Evolutionary conservation across 2,113 vertebrate species (phyloP).

Genomic region (Ictalurus furcatus): DNA sequence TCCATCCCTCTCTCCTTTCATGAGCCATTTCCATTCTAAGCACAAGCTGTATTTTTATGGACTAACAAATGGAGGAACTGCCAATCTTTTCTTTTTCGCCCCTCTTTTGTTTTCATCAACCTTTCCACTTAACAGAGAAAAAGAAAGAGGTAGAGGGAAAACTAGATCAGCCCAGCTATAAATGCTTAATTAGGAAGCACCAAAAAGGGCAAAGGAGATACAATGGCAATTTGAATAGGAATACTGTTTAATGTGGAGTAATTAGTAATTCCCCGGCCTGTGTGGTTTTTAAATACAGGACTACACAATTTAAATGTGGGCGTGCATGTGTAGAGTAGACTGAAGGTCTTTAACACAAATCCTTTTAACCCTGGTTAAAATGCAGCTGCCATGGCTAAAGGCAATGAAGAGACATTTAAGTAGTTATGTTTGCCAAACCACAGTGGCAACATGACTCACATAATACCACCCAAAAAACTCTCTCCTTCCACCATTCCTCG

Average conservation of each 20-base stretch:
- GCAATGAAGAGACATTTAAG: slow-evolving; percentile 66
- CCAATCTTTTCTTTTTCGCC: slow-evolving; percentile 43
- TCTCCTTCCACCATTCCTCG: slow-evolving; percentile 50
- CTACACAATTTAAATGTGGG: slow-evolving; percentile 4
- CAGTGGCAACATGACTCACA: slow-evolving; percentile 70
- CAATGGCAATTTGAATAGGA: slow-evolving; percentile 45
- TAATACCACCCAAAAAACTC: slow-evolving; percentile 58
- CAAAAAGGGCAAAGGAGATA: slow-evolving; percentile 35
- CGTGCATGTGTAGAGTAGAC: slow-evolving; percentile 30
- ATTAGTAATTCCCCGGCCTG: slow-evolving; percentile 41
- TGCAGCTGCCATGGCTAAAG: slow-evolving; percentile 37
- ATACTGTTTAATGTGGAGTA: slow-evolving; percentile 35
- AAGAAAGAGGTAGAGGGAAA: slow-evolving; percentile 9
- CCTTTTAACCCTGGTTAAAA: slow-evolving; percentile 38
- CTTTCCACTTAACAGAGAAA: slow-evolving; percentile 30
- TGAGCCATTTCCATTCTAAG: slow-evolving; percentile 53
- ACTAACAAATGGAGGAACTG: slow-evolving; percentile 48
- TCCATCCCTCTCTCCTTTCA: slow-evolving; percentile 42
- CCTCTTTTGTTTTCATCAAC: slow-evolving; percentile 44
- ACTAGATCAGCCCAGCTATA: slow-evolving; percentile 13
- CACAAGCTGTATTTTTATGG: slow-evolving; percentile 55
- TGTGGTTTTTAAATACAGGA: slow-evolving; percentile 22
- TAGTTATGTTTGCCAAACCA: slow-evolving; percentile 69
- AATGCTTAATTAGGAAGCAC: slow-evolving; percentile 45
- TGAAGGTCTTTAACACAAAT: slow-evolving; percentile 28